Evolutionary conservation across 2,888 invertebrate genomes (phyloP), one percentile per base, ranked within the genome.

Genomic region (Amphimallon solstitiale): DNA sequence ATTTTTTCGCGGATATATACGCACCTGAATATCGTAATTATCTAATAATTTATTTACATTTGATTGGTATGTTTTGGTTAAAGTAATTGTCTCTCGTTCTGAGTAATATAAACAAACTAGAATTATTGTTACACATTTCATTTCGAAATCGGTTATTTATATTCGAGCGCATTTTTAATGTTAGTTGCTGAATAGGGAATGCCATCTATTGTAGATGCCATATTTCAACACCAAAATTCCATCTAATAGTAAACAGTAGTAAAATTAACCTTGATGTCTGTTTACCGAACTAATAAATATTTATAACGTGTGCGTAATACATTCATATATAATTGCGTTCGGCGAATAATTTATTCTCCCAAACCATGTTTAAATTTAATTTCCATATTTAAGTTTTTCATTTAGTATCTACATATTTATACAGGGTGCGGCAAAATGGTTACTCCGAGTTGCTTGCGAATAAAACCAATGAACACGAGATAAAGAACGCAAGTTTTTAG

Each of bases 261-360:
- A 59, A 59, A 59, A 59, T 59, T 59, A 59, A 59, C 56, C 56
- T 59, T 59, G 56, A 43, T 59, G 15, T 59, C 15, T 59, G 56
- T 59, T 59, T 59, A 59, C 56, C 29, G 56, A 59, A 45, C 56
- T 59, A 59, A 43, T 59, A 59, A 59, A 59, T 59, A 59, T 59
- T 59, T 59, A 59, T 59, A 59, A 15, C 43, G 10, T 10, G 29
- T 43, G 43, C 43, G 29, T 45, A 23, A 43, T 43, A 43, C 43
- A 59, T 59, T 21, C 48, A 59, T 59, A 21, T 59, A 23, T 59
- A 59, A 59, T 43, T 59, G 56, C 23, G 21, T 43, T 59, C 43
- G 6, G 15, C 6, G 38, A 29, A 17, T 59, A 29, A 59, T 43
- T 43, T 7, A 17, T 19, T 43, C 23, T 59, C 43, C 29, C 14